Percentiles rank a stretch among this genome's conserved stretches.
phyloP scores from a whole-genome alignment of 1,140 invertebrate genomes.

The Helicoverpa armigera region DNA sequence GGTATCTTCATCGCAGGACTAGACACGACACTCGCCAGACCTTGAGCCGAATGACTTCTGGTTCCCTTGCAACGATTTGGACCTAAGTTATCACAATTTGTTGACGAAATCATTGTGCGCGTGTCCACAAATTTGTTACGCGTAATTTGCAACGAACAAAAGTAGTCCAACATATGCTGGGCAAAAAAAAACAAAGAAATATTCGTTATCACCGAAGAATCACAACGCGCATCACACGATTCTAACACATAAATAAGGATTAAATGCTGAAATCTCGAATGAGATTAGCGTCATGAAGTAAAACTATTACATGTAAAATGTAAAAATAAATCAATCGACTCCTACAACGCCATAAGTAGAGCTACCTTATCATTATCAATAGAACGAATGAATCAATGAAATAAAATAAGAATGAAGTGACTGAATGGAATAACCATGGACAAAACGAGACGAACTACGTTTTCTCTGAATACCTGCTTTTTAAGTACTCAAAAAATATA shows the following conservation, averaged over 20 bases:
- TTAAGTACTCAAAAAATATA: not conserved
- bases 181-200: conserved; percentile 61
- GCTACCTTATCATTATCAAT: conserved; percentile 45
- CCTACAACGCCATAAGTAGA: conserved; percentile 78
- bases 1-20: conserved; percentile 81
- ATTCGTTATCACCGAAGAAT: conserved; percentile 54
- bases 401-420: conserved; percentile 9
- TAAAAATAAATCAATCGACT: conserved; percentile 77
- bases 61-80: conserved; percentile 55
- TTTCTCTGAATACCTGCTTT: not conserved
- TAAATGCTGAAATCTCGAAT: conserved; percentile 75
- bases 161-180: conserved; percentile 65
- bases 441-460: not conserved
- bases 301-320: conserved; percentile 62
- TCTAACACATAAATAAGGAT: conserved; percentile 59
- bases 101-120: conserved; percentile 70
- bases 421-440: not conserved
- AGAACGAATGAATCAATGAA: conserved; percentile 31
- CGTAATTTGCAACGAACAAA: conserved; percentile 49
- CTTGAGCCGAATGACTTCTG: conserved; percentile 81
- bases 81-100: conserved; percentile 57
- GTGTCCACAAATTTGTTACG: conserved; percentile 31
- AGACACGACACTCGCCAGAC: conserved; percentile 65
- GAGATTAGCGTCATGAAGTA: conserved; percentile 74
- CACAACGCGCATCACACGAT: conserved; percentile 58